Conservation (phyloP, 2,888 invertebrate genomes). For the Blera fallax region DNA sequence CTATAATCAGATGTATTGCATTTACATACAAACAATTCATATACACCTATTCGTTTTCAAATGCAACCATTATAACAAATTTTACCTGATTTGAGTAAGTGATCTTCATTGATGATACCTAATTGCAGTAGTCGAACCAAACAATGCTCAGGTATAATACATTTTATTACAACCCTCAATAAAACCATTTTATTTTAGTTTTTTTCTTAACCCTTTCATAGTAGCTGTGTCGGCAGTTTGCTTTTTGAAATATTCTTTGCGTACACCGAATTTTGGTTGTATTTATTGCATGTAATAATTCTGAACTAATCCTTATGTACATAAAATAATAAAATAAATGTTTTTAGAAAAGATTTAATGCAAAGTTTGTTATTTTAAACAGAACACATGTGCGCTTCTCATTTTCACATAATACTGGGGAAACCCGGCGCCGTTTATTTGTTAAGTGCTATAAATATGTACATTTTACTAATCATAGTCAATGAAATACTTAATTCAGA, state of each 20-base stretch:
- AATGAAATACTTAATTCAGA: conserved; percentile 3
- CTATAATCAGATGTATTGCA: too few species aligned
- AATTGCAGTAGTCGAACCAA: conserved; percentile 16
- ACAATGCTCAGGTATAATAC: conserved; percentile 5
- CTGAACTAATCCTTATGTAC: not conserved
- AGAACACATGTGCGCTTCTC: not conserved
- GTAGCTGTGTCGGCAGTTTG: not conserved
- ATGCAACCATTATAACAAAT: too few species aligned
- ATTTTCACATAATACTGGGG: conserved; percentile 2
- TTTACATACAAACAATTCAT: too few species aligned
- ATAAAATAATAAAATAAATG: conserved; percentile 35
- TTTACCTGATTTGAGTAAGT: too few species aligned
- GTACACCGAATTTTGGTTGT: not conserved
- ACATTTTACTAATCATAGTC: conserved; percentile 17
- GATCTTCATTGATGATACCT: not conserved
- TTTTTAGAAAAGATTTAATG: not conserved
- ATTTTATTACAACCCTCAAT: conserved; percentile 27
- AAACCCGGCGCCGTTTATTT: conserved; percentile 47
- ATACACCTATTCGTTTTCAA: too few species aligned
- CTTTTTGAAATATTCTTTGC: not conserved
- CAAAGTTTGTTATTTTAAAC: not conserved
- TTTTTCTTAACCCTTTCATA: conserved; percentile 11
- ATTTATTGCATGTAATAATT: conserved; percentile 16
- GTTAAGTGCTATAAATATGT: not conserved
- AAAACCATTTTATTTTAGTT: not conserved